Conservation (phyloP, 2,113 vertebrate genomes). For the Perca flavescens region DNA sequence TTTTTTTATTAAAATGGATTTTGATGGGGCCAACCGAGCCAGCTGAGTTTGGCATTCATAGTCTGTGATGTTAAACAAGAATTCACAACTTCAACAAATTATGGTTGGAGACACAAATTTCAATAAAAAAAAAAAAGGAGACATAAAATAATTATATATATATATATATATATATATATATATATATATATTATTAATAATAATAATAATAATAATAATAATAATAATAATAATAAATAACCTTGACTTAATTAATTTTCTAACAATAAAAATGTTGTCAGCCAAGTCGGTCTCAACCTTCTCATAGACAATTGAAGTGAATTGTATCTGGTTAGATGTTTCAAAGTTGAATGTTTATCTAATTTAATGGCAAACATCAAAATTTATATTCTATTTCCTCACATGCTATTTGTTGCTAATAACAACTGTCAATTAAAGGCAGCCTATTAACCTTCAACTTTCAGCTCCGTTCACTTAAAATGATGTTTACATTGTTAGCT, state of each 20-base stretch:
- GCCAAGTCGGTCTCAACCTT: too few relatives aligned
- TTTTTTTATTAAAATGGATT: neutral
- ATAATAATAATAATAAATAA: too few relatives aligned
- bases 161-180: too few relatives aligned
- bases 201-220: too few relatives aligned
- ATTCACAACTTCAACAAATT: neutral
- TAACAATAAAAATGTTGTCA: neutral
- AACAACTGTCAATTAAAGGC: neutral
- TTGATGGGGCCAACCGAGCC: neutral
- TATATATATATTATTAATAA: too few relatives aligned
- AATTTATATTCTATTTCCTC: too few relatives aligned
- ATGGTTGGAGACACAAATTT: too few relatives aligned
- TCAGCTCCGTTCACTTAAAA: neutral
- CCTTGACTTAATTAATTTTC: neutral
- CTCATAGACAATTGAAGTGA: neutral
- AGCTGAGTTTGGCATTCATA: neutral
- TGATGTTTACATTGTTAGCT: neutral
- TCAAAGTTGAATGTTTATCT: neutral
- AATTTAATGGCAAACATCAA: neutral
- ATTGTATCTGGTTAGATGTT: neutral
- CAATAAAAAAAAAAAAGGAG: too few relatives aligned
- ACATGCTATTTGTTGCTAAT: neutral
- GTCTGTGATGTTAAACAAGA: neutral
- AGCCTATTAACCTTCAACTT: slow-evolving; percentile 12
- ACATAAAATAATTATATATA: too few relatives aligned